phyloP scores from a whole-genome alignment of 2,113 vertebrate species.

The Toxostoma redivivum region DNA sequence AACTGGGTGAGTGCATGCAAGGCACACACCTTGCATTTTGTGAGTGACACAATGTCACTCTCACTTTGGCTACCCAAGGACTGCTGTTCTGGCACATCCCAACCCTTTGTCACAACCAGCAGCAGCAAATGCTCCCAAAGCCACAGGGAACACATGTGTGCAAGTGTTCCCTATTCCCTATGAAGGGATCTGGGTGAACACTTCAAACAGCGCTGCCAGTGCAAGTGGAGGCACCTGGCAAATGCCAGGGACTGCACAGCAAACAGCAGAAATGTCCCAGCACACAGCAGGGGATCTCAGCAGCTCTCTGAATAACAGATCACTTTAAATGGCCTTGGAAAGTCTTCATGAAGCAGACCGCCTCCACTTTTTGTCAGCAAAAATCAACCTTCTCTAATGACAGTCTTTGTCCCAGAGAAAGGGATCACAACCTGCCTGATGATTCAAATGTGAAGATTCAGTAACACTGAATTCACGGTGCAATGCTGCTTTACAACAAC shows the following conservation, averaged over 20 bases:
- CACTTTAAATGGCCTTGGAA: background rate
- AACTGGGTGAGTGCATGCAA: background rate
- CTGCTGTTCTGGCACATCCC: background rate
- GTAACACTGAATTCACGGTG: background rate
- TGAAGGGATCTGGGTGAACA: background rate
- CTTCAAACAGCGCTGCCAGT: background rate
- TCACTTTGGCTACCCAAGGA: background rate
- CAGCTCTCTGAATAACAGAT: background rate
- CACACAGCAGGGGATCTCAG: background rate
- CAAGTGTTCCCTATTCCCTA: accelerated
- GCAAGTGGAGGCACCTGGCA: background rate
- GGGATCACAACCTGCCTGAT: background rate
- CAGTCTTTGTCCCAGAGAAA: background rate
- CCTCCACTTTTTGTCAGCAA: background rate
- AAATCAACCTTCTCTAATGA: background rate
- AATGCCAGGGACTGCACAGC: background rate
- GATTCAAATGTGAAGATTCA: background rate
- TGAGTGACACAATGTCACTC: background rate
- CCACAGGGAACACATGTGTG: background rate
- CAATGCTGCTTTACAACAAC: background rate
- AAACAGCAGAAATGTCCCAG: background rate
- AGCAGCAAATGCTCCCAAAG: background rate
- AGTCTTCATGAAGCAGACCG: background rate
- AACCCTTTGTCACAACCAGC: background rate
- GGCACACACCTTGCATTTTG: background rate